Percentiles rank a stretch among this genome's conserved stretches.
Conservation (phyloP, 2,113 vertebrate species). For the Myrmecophaga tridactyla region DNA sequence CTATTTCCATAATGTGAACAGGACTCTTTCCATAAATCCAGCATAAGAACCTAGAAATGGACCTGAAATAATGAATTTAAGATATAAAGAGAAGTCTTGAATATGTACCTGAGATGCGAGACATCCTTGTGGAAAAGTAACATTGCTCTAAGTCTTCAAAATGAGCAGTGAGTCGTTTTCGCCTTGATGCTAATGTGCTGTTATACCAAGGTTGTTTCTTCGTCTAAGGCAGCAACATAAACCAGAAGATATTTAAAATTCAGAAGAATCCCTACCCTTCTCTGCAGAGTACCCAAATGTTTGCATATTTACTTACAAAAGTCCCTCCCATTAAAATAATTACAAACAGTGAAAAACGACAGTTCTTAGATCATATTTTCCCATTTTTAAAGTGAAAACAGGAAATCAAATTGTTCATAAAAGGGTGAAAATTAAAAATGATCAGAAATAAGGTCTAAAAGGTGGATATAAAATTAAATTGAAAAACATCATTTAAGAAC, state of each 20-base stretch:
- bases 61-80: conserved; percentile 31
- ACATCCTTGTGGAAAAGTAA: conserved; percentile 99
- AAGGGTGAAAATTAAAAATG: not conserved
- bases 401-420: not conserved
- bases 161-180: conserved; percentile 96
- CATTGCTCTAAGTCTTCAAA: conserved; percentile 99
- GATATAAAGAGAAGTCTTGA: not conserved
- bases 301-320: conserved; percentile 4
- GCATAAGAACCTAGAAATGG: not conserved
- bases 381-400: conserved; percentile 21
- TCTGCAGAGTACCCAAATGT: conserved; percentile 12
- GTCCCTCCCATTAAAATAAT: not conserved
- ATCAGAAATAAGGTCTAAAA: not conserved
- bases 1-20: not conserved
- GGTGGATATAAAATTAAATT: conserved; percentile 5
- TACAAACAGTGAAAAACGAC: not conserved
- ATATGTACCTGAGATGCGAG: conserved; percentile 92
- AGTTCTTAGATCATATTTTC: conserved; percentile 23
- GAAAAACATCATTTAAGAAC: not conserved
- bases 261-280: not conserved
- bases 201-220: conserved; percentile 98
- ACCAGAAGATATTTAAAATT: conserved; percentile 49
- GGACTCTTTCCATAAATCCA: not conserved
- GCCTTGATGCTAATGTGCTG: conserved; percentile 94
- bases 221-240: conserved; percentile 83